A percentile compares a stretch with the other conserved stretches of the same genome.
These are phyloP conservation scores for Euphysa ruthae DNA, from an alignment of 30 jellyfish, hydroid and myxozoan species.

Conservation along the genomic window DNA sequence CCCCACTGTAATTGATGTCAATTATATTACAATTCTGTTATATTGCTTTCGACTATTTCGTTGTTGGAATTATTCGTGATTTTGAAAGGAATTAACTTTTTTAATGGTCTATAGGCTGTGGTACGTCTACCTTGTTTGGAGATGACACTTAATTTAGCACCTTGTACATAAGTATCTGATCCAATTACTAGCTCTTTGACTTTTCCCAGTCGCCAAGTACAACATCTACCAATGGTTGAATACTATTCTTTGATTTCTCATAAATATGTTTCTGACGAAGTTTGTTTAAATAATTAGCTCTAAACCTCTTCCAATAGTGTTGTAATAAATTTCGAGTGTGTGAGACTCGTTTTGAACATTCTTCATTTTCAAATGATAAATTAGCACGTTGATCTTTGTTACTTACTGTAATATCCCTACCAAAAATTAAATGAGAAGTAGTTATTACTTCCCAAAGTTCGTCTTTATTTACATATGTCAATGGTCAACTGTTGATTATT, in stretches of 20 bases:
- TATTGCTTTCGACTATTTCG: too few species aligned
- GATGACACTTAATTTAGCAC: constrained; percentile 7
- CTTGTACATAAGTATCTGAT: not conserved
- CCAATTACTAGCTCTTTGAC: not conserved
- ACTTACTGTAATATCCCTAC: constrained; percentile 22
- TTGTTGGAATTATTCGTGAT: not conserved
- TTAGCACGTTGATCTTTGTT: too few species aligned
- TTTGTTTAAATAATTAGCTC: constrained; percentile 1
- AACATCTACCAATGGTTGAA: too few species aligned
- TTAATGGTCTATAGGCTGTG: not conserved
- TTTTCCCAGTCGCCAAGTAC: constrained; percentile 13
- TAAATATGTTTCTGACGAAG: not conserved
- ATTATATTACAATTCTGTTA: too few species aligned
- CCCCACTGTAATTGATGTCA: too few species aligned
- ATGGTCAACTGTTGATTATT: constrained; percentile 29
- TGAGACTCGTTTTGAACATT: not conserved
- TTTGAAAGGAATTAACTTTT: constrained; percentile 1
- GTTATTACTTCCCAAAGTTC: constrained; percentile 12
- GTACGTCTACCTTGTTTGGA: constrained; percentile 9
- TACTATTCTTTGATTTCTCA: constrained; percentile 7
- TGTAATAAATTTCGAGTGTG: not conserved
- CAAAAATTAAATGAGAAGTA: constrained; percentile 28
- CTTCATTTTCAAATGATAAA: not conserved
- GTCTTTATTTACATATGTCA: constrained; percentile 7
- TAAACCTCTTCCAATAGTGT: not conserved